Base-by-base conservation (phyloP, 2,888 invertebrate species). In the Halictus ligatus region DNA sequence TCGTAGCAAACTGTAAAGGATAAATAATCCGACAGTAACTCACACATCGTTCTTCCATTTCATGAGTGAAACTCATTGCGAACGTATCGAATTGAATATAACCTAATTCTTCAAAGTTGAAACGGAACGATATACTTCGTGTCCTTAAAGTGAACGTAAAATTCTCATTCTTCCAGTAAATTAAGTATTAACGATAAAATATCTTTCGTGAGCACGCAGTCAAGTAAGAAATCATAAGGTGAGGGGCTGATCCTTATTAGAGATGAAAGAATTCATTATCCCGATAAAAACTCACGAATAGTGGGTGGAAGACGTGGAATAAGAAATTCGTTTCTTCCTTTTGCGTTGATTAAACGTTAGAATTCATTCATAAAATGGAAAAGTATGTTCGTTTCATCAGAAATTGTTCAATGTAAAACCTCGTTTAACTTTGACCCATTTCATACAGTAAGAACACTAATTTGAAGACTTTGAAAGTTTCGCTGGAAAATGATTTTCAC, bases 191-290 rank as follows among this genome's bases (percentile, higher is more conserved):
- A 64, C 29, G 13, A 64, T 35, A 29, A 35, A 67, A 18, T 35
- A 40, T 35, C 29, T 64, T 7, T 0, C 29, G 29, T 5, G 64
- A 54, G 3, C 29, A 18, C 29, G 18, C 29, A 29, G 64, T 29
- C 64, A 15, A 29, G 18, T 18, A 21, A 10, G 40, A 40, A 40
- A 18, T 40, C 18, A 21, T 10, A 69, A 21, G 40, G 35, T 10
- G 21, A 29, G 29, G 64, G 18, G 15, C 64, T 64, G 35, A 69
- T 69, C 40, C 69, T 69, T 69, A 69, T 69, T 69, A 69, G 21
- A 69, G 35, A 12, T 21, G 69, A 40, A 69, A 21, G 40, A 69
- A 69, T 69, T 69, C 69, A 69, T 69, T 40, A 69, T 40, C 12
- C 69, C 3, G 35, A 21, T 35, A 40, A 69, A 69, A 40, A 21